Percentiles rank a stretch among this genome's conserved stretches.
Conservation (phyloP, 2,113 vertebrate species). For the Chrysemys picta region DNA sequence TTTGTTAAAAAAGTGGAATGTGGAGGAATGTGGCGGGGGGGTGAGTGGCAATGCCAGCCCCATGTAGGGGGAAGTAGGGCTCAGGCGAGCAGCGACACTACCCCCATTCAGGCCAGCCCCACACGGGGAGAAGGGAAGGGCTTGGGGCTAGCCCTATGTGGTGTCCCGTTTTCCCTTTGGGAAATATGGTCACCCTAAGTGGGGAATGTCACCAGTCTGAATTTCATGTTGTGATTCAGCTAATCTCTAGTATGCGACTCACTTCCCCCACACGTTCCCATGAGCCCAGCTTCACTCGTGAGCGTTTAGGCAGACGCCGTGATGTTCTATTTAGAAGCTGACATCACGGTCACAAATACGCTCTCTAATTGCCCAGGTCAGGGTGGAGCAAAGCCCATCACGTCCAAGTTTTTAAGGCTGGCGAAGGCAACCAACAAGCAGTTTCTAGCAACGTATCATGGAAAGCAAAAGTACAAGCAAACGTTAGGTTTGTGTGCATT, state of each 20-base stretch:
- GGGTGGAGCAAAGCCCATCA: neutral
- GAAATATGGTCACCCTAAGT: too few species aligned
- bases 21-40: too few species aligned
- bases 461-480: neutral
- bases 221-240: neutral
- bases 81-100: too few species aligned
- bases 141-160: too few species aligned
- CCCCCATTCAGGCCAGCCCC: too few species aligned
- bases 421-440: neutral
- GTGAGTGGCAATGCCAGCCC: too few species aligned
- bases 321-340: neutral
- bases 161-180: too few species aligned
- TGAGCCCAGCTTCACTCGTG: neutral
- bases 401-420: neutral
- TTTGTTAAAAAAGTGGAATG: too few species aligned
- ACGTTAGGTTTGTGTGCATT: rapidly evolving
- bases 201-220: neutral
- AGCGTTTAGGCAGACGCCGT: neutral
- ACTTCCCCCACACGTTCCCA: neutral
- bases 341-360: neutral
- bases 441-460: rapidly evolving
- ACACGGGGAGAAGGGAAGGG: too few species aligned
- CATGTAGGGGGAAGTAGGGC: too few species aligned
- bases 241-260: neutral
- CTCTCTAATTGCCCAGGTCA: neutral